Evolutionary conservation across 2,888 invertebrate genomes (phyloP).

Genomic region (Polyommatus icarus): DNA sequence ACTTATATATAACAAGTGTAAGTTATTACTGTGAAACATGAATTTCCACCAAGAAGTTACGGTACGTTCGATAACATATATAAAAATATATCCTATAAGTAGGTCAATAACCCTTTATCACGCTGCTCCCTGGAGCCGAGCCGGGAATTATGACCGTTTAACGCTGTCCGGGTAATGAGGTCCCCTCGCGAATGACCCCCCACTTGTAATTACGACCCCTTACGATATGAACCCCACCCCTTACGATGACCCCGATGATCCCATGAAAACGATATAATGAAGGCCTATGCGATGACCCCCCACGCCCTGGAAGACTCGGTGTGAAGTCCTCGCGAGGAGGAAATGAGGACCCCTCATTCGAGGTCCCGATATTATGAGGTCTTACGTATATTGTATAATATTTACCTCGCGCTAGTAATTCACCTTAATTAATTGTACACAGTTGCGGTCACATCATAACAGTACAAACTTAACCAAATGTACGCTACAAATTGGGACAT

Average conservation of each 20-base stretch:
- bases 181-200: slow-evolving; percentile 1
- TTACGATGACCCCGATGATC: background rate
- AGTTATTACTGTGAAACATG: no score
- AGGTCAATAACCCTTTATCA: background rate
- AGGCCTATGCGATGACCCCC: background rate
- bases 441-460: background rate
- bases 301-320: background rate
- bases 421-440: background rate
- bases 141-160: slow-evolving; percentile 4
- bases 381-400: background rate
- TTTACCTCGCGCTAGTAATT: background rate
- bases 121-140: background rate
- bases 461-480: background rate
- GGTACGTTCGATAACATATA: no score
- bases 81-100: background rate
- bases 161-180: slow-evolving; percentile 1
- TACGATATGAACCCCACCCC: background rate
- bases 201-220: background rate
- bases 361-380: background rate
- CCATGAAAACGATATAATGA: background rate
- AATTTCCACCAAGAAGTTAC: no score
- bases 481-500: background rate
- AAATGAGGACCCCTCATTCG: background rate
- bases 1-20: no score
- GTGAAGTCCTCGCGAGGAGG: no score